A percentile compares a stretch with the other conserved stretches of the same genome.
These are phyloP conservation scores for Stichodactyla helianthus DNA, from an alignment of 64 coral and sea anemone species.

Conservation along the genomic window DNA sequence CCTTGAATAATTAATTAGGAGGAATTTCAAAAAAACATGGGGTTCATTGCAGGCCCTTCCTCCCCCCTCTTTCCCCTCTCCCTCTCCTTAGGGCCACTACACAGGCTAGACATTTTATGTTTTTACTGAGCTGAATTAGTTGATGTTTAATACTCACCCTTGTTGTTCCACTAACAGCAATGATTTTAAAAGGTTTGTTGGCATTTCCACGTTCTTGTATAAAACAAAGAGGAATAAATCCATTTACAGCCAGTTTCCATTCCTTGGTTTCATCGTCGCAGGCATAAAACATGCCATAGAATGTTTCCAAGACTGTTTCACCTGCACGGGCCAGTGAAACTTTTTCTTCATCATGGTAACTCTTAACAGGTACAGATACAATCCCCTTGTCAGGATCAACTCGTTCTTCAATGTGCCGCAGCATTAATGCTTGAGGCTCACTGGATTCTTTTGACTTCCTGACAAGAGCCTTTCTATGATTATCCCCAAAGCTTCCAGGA, in stretches of 20 bases:
- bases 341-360: conserved; percentile 39
- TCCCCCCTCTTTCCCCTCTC: too few relatives aligned
- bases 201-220: conserved; percentile 73
- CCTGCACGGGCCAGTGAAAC: conserved; percentile 39
- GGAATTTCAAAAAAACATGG: too few relatives aligned
- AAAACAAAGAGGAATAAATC: conserved; percentile 83
- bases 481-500: conserved; percentile 37
- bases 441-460: conserved; percentile 36
- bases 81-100: too few relatives aligned
- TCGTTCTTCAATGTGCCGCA: conserved; percentile 54
- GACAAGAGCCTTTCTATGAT: conserved; percentile 46
- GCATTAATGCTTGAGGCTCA: conserved; percentile 60
- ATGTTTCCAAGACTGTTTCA: conserved; percentile 63
- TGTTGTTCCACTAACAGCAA: conserved; percentile 54
- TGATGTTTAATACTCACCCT: conserved; percentile 47
- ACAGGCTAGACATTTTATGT: too few relatives aligned
- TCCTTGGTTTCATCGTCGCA: conserved; percentile 58
- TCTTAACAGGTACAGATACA: neutral
- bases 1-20: too few relatives aligned
- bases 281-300: conserved; percentile 82
- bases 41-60: too few relatives aligned
- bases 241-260: conserved; percentile 65
- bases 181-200: conserved; percentile 81
- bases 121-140: too few relatives aligned
- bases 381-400: neutral